Evolutionary conservation across 2,797 vertebrate genomes (phyloP).

Genomic region (Pangasius krempfi): DNA sequence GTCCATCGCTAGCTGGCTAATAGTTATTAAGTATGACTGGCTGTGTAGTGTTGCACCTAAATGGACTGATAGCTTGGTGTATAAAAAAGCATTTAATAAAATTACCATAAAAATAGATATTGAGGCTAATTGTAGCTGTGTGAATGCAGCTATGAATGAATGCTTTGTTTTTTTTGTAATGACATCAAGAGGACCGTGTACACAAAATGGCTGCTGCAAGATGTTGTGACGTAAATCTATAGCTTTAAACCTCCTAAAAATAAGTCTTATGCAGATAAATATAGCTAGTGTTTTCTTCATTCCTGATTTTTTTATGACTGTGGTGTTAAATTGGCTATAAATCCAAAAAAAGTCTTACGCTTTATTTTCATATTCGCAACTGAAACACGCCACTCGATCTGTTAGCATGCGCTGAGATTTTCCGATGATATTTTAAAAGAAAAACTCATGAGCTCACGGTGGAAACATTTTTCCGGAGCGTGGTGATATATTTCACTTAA

Average conservation of each 20-base stretch:
- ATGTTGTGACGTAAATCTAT: no score
- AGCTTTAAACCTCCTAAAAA: no score
- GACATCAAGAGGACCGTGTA: not conserved
- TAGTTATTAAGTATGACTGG: not conserved
- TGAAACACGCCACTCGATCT: constrained; percentile 57
- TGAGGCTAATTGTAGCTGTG: no score
- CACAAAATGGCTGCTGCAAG: not conserved
- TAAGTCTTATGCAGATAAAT: not conserved
- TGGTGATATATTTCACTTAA: constrained; percentile 81
- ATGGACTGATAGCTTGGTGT: not conserved
- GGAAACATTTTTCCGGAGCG: constrained; percentile 83
- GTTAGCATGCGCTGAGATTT: constrained; percentile 68
- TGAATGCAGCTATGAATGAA: no score
- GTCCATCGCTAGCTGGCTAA: not conserved
- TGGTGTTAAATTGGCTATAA: not conserved
- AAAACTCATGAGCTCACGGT: constrained; percentile 83
- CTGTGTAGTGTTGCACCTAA: not conserved
- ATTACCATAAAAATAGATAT: not conserved
- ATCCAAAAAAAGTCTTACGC: not conserved
- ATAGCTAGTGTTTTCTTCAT: not conserved
- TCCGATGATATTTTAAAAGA: constrained; percentile 73
- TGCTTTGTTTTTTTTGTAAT: not conserved
- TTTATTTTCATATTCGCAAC: constrained; percentile 50
- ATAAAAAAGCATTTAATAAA: not conserved
- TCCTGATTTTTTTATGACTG: not conserved